Conservation (phyloP, 2,888 invertebrate genomes). For the Tetrapedia diversipes region DNA sequence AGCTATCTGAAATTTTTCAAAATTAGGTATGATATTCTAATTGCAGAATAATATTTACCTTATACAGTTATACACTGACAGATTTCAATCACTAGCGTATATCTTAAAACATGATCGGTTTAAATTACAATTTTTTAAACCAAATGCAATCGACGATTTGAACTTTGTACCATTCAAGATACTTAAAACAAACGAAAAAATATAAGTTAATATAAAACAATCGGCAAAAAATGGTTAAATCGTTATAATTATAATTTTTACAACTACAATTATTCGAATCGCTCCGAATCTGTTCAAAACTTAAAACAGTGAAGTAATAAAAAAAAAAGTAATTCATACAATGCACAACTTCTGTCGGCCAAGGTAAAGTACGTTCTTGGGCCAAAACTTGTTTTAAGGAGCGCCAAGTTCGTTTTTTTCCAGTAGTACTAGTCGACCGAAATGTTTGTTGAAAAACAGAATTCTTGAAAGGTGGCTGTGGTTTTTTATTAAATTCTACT, state of each 20-base stretch:
- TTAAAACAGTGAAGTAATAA: neutral
- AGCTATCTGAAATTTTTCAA: conserved; percentile 87
- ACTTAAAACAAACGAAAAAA: neutral
- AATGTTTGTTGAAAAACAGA: conserved; percentile 78
- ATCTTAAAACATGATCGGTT: neutral
- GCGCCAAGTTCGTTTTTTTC: conserved; percentile 93
- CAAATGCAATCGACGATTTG: too few relatives aligned
- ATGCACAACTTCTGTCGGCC: conserved; percentile 90
- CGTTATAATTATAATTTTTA: neutral
- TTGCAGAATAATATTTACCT: neutral
- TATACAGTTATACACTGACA: neutral
- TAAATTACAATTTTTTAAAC: neutral
- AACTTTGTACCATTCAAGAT: neutral
- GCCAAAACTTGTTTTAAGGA: conserved; percentile 94
- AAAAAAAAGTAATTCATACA: conserved; percentile 83
- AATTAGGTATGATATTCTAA: neutral
- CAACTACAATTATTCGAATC: neutral
- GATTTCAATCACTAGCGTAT: neutral
- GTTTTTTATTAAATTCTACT: conserved; percentile 74
- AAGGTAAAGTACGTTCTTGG: conserved; percentile 90
- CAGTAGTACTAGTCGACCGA: conserved; percentile 77
- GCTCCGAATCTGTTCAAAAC: neutral
- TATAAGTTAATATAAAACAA: neutral
- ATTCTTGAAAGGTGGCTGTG: conserved; percentile 77
- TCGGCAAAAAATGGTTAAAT: neutral